Evolutionary conservation across 2,113 vertebrate species (phyloP).

Genomic region (Nyctereutes procyonoides): DNA sequence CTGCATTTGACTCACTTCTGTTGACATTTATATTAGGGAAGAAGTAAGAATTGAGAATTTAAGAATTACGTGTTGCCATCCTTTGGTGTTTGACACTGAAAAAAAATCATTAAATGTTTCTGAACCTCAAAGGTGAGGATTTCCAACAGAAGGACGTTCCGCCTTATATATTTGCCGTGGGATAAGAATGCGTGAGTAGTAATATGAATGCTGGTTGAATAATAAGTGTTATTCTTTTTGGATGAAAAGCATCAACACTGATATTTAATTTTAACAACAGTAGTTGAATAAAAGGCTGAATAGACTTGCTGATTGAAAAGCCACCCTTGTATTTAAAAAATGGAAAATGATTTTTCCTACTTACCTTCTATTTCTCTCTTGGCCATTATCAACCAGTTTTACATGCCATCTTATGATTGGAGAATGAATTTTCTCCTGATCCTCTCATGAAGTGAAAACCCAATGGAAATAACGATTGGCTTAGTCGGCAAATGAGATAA

Average conservation of each 20-base stretch:
- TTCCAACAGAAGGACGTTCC: background rate
- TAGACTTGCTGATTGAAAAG: constrained; percentile 6
- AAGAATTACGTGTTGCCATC: background rate
- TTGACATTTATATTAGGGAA: background rate
- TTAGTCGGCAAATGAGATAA: background rate
- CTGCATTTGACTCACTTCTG: background rate
- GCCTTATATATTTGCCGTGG: background rate
- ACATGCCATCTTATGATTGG: background rate
- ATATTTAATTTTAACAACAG: constrained; percentile 51
- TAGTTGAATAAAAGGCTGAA: background rate
- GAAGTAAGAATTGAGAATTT: background rate
- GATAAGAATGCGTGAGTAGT: background rate
- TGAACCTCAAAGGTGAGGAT: background rate
- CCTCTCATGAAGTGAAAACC: constrained; percentile 14
- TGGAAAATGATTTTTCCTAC: background rate
- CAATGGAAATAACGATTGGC: background rate
- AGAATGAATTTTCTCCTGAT: constrained; percentile 19
- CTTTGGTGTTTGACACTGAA: constrained; percentile 13
- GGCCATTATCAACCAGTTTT: background rate
- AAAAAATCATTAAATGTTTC: constrained; percentile 19
- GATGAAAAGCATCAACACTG: background rate
- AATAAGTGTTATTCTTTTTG: background rate
- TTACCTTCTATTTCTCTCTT: background rate
- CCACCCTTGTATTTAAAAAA: background rate
- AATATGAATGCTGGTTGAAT: background rate